Base-by-base conservation (phyloP, 2,888 invertebrate genomes). In the Pristionchus mayeri region DNA sequence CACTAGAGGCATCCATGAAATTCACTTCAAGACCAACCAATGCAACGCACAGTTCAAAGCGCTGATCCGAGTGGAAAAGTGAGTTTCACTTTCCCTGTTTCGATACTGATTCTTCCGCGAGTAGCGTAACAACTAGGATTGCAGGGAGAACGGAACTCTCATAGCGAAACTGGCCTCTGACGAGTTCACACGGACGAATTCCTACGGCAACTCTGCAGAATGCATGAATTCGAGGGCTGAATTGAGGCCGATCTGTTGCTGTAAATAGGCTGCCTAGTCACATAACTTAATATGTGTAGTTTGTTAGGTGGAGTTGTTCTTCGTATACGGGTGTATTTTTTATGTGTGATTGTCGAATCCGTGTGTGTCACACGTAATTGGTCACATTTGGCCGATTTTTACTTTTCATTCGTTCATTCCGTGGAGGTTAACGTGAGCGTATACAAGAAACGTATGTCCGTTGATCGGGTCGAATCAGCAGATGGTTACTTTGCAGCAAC, bases 21-120 rank as follows among this genome's bases (percentile, higher is more conserved):
- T 82, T 44, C 3, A 21, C 0, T 82, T 82, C 63, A 44, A 18
- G n/a, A 48, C 63, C 2, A 24, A 63, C 2, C 44, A 34, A 18
- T 82, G 81, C 34, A 0, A 9, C 0, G 81, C 63, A 1, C 63
- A 63, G 9, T 82, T 82, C 63, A 82, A 82, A 37, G 30, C 71
- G 24, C 37, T 71, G 40, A 24, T 71, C 24, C 37, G 71, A 40
- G 71, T 71, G n/a, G n/a, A n/a, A 0, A n/a, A 44, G 71, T 71
- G 40, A 40, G 40, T 71, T 44, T 44, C 44, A 9, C 44, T 9
- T 44, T 44, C 44, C 13, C 44, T 44, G 44, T 9, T 44, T 44
- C 44, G 6, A 13, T 13, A 9, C 44, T 13, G 13, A 9, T 44
- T 44, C 44, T 44, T 44, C 44, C 44, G 13, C 44, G 44, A 44